These are phyloP conservation scores for Elephantulus edwardii DNA, from an alignment of 2,113 vertebrate species.

Conservation along the genomic window DNA sequence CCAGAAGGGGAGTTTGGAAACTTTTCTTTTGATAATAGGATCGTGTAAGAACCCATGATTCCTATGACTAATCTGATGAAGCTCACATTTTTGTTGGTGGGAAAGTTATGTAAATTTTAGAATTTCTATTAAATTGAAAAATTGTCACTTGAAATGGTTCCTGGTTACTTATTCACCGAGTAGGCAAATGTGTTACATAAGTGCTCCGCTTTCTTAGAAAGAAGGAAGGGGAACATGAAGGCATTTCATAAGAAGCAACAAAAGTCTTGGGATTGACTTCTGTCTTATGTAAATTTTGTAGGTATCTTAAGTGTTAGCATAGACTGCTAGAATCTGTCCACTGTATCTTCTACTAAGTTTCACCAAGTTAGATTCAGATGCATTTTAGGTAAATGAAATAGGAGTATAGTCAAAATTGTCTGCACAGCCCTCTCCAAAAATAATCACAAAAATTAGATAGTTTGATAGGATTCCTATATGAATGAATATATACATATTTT, in stretches of 20 bases:
- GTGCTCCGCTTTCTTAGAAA: background rate
- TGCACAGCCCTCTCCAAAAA: background rate
- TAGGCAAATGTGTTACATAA: background rate
- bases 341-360: background rate
- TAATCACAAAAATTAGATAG: background rate
- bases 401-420: background rate
- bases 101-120: background rate
- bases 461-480: background rate
- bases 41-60: background rate
- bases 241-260: slow-evolving; percentile 11
- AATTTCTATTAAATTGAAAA: background rate
- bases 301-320: background rate
- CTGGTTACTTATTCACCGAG: background rate
- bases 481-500: background rate
- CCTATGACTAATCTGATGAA: background rate
- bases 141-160: background rate
- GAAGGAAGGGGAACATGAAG: background rate
- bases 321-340: background rate
- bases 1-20: background rate
- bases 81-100: background rate
- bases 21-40: background rate
- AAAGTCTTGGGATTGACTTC: background rate
- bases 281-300: background rate
- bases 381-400: slow-evolving; percentile 12
- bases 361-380: background rate